A percentile compares a stretch with the other conserved stretches of the same genome.
phyloP scores from a whole-genome alignment of 2,797 vertebrate species.

The Ciconia nigra region DNA sequence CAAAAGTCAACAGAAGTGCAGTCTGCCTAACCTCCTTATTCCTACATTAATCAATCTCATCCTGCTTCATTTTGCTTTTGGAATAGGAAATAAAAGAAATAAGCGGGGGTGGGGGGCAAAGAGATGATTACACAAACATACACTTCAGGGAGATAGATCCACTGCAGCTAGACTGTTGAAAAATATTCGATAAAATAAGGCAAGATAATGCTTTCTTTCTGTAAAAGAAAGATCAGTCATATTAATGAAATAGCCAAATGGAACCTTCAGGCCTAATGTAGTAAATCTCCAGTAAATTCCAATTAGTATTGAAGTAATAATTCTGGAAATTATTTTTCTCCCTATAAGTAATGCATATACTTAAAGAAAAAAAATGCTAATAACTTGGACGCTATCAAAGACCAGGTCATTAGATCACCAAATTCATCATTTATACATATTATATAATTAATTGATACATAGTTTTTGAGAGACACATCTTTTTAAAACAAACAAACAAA shows the following conservation, averaged over 20 bases:
- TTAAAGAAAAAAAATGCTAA: neutral
- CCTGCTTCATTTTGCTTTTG: neutral
- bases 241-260: conserved; percentile 48
- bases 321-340: neutral
- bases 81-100: conserved; percentile 22
- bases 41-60: conserved; percentile 49
- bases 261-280: conserved; percentile 7
- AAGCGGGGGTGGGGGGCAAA: neutral
- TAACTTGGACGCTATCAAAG: neutral
- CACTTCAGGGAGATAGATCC: neutral
- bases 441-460: neutral
- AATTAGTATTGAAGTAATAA: conserved; percentile 14
- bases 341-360: neutral
- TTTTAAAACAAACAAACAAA: neutral
- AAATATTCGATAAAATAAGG: neutral
- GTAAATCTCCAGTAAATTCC: conserved; percentile 43
- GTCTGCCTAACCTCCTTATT: conserved; percentile 44
- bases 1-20: conserved; percentile 59
- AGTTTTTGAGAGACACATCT: neutral
- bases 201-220: conserved; percentile 31
- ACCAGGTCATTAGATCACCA: neutral
- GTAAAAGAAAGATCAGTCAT: neutral
- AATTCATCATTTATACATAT: neutral
- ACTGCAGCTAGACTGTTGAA: neutral
- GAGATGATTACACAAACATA: conserved; percentile 45